Conservation (phyloP, 2,888 invertebrate genomes). For the Nomada ruficornis region DNA sequence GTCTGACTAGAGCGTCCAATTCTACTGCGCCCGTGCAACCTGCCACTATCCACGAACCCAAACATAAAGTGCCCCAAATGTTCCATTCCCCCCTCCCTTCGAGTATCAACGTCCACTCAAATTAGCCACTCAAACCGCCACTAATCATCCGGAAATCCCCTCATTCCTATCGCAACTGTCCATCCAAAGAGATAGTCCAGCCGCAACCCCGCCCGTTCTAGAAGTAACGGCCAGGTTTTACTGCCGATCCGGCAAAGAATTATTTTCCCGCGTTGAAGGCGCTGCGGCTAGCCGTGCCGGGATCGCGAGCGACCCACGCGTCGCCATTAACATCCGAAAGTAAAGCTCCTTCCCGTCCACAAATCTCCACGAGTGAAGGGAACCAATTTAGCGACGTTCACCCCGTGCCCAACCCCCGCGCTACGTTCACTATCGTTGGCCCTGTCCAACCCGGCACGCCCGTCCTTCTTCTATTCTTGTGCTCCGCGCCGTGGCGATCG, state of each 20-base stretch:
- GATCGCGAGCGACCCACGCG: conserved; percentile 49
- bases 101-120: too few relatives aligned
- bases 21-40: neutral
- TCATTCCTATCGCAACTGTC: neutral
- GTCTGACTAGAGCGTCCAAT: neutral
- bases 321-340: conserved; percentile 52
- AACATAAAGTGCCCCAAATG: too few relatives aligned
- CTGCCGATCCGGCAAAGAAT: conserved; percentile 16
- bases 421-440: conserved; percentile 42
- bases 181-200: neutral
- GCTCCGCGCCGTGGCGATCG: conserved; percentile 11
- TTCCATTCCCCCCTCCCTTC: too few relatives aligned
- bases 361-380: conserved; percentile 50
- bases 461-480: neutral
- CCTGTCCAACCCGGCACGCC: conserved; percentile 14
- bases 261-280: conserved; percentile 19
- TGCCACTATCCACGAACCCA: too few relatives aligned
- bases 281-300: conserved; percentile 12
- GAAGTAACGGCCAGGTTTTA: conserved; percentile 22
- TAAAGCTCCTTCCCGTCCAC: conserved; percentile 35
- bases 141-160: neutral
- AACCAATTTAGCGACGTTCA: conserved; percentile 43
- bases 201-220: neutral
- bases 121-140: neutral
- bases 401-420: conserved; percentile 31